Percentiles rank a stretch among this genome's conserved stretches.
Evolutionary conservation across 2,113 vertebrate genomes (phyloP).

Genomic region (Indicator maculatus): DNA sequence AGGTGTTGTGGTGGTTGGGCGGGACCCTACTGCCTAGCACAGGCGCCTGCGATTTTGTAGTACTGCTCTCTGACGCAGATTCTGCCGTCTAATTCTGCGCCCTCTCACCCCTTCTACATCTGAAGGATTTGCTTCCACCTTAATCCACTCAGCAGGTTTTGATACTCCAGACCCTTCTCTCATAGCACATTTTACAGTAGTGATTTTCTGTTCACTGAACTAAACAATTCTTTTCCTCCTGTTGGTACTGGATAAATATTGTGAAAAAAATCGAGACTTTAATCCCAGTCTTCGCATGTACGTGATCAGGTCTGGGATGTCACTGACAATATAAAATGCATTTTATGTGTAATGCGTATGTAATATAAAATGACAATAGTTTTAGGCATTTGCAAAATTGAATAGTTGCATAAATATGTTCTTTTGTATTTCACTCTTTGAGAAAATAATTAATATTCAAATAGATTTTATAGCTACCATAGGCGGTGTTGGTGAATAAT

Average conservation of each 20-base stretch:
- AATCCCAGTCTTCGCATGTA: background rate
- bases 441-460: background rate
- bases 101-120: background rate
- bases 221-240: background rate
- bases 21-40: background rate
- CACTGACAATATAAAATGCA: background rate
- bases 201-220: background rate
- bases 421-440: background rate
- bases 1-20: background rate
- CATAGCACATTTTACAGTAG: background rate
- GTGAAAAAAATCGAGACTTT: background rate
- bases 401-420: background rate
- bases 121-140: background rate
- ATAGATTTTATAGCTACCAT: background rate
- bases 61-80: background rate
- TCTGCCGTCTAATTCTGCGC: background rate
- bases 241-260: background rate
- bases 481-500: background rate
- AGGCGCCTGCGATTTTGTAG: too few species aligned
- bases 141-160: background rate
- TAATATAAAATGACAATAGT: background rate
- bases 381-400: background rate
- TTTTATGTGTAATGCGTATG: background rate
- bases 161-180: background rate
- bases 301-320: background rate